Percentiles rank a stretch among this genome's conserved stretches.
Evolutionary conservation across 2,797 vertebrate genomes (phyloP).

Genomic region (Etheostoma perlongum): DNA sequence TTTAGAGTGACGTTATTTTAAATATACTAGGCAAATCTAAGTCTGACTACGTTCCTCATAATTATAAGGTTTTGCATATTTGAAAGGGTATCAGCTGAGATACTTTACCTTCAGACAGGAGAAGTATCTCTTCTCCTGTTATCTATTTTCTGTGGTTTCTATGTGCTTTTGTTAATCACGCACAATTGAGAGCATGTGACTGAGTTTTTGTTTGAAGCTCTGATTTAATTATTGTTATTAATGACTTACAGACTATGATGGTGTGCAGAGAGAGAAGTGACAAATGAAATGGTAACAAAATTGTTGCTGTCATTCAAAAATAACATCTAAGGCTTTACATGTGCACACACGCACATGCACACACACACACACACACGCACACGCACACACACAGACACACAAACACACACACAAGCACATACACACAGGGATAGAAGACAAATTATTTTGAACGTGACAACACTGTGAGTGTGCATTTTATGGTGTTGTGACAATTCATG

Average conservation of each 20-base stretch:
- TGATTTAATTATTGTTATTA: conserved; percentile 53
- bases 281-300: conserved; percentile 23
- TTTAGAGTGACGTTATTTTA: conserved; percentile 49
- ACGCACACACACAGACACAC: neutral
- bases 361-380: conserved; percentile 7
- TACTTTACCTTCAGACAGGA: neutral
- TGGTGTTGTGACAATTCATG: conserved; percentile 18
- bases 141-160: conserved; percentile 21
- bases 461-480: conserved; percentile 14
- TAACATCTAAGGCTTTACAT: neutral
- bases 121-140: conserved; percentile 24
- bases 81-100: conserved; percentile 24
- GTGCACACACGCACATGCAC: neutral
- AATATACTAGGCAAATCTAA: conserved; percentile 8
- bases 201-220: conserved; percentile 49
- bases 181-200: conserved; percentile 26
- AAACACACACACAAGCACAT: too few species aligned
- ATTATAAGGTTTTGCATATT: conserved; percentile 18
- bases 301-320: conserved; percentile 47
- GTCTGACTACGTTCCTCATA: conserved; percentile 8
- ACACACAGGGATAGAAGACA: neutral
- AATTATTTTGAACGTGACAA: conserved; percentile 41
- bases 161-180: conserved; percentile 48
- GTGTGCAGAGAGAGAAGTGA: neutral
- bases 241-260: conserved; percentile 34